phyloP scores from a whole-genome alignment of 2,797 vertebrate species.

The Champsocephalus esox region DNA sequence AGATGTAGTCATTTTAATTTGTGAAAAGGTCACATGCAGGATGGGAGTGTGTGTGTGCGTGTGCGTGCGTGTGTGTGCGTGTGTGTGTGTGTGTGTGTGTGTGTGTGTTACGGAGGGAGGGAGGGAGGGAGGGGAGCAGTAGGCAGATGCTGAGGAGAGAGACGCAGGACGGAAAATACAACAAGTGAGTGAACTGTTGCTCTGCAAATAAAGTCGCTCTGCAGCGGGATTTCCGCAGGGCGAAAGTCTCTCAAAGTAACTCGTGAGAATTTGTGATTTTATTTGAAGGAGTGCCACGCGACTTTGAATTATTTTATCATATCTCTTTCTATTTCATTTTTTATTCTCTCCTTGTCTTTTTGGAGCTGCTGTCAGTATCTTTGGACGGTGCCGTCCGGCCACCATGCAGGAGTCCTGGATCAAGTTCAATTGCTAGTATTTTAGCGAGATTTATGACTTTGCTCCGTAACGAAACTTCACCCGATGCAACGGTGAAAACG shows the following conservation, averaged over 20 bases:
- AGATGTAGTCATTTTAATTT: constrained; percentile 66
- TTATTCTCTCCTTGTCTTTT: background rate
- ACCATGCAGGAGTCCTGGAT: constrained; percentile 29
- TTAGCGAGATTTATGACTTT: constrained; percentile 40
- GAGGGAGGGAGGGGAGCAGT: constrained; percentile 47
- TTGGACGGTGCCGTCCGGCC: constrained; percentile 8
- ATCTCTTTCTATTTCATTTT: background rate
- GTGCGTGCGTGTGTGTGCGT: constrained; percentile 21
- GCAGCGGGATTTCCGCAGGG: constrained; percentile 37
- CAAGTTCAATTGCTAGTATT: constrained; percentile 39
- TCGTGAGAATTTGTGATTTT: constrained; percentile 17
- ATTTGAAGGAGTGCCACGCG: background rate
- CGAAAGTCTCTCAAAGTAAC: constrained; percentile 50
- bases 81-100: constrained; percentile 41
- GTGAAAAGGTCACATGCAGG: constrained; percentile 71
- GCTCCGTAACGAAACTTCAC: constrained; percentile 48
- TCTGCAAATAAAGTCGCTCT: constrained; percentile 61
- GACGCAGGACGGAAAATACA: constrained; percentile 74
- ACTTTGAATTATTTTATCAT: constrained; percentile 7
- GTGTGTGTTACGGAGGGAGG: constrained; percentile 39
- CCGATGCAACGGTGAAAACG: constrained; percentile 21
- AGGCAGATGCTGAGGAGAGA: constrained; percentile 68
- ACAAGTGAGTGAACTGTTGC: constrained; percentile 89
- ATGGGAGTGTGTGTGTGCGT: constrained; percentile 32
- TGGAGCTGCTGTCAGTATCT: constrained; percentile 4